Conservation (phyloP, 2,113 vertebrate genomes). For the Cercocebus atys region DNA sequence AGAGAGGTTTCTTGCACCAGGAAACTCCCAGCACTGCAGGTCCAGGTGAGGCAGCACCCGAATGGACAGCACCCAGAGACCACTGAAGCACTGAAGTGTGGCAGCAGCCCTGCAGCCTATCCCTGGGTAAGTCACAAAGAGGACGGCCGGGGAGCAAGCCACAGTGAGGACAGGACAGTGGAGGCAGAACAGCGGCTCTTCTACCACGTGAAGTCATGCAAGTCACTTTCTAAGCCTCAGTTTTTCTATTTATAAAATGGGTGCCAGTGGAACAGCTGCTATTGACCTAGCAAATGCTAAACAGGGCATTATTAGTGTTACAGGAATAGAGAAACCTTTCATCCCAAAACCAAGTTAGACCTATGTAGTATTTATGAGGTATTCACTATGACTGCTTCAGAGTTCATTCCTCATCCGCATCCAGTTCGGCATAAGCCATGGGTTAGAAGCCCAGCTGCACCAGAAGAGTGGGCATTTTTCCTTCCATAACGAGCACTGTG, state of each 20-base stretch:
- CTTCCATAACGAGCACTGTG: not conserved
- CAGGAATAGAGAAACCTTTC: not conserved
- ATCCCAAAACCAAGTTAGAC: not conserved
- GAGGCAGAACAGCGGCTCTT: not conserved
- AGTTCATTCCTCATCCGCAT: not conserved
- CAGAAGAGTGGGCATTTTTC: not conserved
- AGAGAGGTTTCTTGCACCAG: not conserved
- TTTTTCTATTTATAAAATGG: not conserved
- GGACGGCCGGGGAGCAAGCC: not conserved
- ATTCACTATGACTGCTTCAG: not conserved
- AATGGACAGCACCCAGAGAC: not conserved
- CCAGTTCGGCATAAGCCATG: not conserved
- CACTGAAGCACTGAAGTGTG: not conserved
- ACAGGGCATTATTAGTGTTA: not conserved
- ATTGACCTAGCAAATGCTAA: not conserved
- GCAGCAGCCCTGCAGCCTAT: not conserved
- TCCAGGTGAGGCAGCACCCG: not conserved
- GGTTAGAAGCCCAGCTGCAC: not conserved
- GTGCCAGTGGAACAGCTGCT: not conserved
- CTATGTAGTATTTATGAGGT: not conserved
- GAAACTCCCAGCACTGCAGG: not conserved
- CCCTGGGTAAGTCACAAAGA: not conserved
- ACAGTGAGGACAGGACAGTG: not conserved
- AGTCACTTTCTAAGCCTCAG: not conserved
- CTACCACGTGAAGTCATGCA: not conserved